Evolutionary conservation across 2,797 vertebrate genomes (phyloP).

Genomic region (Eremophila alpestris): DNA sequence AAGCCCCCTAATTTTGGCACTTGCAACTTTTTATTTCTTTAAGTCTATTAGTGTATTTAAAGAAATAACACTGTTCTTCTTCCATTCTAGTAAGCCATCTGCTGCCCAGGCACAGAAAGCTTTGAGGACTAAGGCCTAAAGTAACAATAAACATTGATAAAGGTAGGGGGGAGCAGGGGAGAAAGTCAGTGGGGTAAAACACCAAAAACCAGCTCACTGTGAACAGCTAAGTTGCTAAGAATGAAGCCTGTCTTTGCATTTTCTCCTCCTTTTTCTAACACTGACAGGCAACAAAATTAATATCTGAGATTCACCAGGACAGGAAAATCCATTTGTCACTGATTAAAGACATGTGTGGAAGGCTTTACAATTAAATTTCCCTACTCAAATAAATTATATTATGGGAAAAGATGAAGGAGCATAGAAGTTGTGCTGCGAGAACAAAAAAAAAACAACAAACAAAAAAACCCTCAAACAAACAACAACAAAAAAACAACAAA

Average conservation of each 20-base stretch:
- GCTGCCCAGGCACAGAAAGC: background rate
- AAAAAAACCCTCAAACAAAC: too few species aligned
- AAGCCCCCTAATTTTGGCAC: background rate
- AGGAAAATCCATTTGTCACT: conserved; percentile 16
- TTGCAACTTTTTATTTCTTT: background rate
- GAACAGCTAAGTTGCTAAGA: background rate
- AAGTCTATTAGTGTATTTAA: background rate
- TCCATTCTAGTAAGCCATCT: background rate
- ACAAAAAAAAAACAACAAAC: background rate
- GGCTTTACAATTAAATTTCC: background rate
- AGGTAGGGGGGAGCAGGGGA: background rate
- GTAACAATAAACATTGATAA: background rate
- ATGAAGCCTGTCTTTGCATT: background rate
- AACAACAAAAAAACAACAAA: too few species aligned
- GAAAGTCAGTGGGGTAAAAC: background rate
- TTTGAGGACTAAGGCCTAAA: background rate
- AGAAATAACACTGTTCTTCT: background rate
- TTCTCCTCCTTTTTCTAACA: background rate
- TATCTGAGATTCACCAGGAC: background rate
- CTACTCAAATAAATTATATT: background rate
- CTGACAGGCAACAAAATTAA: background rate
- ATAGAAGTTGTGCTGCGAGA: background rate
- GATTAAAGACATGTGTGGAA: background rate
- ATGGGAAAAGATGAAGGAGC: background rate
- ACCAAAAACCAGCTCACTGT: background rate